Conservation (phyloP, 2,797 vertebrate genomes). For the Coregonus sp. region DNA sequence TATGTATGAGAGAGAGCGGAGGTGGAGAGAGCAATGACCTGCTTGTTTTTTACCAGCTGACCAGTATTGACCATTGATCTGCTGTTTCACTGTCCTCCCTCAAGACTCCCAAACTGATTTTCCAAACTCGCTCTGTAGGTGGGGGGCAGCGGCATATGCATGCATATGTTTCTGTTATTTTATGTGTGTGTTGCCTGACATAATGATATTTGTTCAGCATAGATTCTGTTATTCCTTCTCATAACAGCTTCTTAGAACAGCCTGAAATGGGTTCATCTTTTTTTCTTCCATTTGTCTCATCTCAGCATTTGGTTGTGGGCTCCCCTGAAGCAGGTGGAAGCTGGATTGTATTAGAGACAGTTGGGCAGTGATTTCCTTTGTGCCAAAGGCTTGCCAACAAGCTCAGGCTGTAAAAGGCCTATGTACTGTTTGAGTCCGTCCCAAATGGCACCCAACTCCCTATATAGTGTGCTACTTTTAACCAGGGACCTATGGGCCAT, state of each 20-base stretch:
- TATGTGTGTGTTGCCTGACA: slow-evolving; percentile 3
- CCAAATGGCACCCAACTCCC: neutral
- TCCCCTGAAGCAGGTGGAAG: slow-evolving; percentile 11
- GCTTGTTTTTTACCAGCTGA: slow-evolving; percentile 70
- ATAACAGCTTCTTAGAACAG: neutral
- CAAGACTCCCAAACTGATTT: neutral
- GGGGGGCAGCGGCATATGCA: too few species aligned
- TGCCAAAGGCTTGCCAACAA: neutral
- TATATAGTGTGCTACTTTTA: neutral
- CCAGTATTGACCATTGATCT: slow-evolving; percentile 71
- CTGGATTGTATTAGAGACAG: slow-evolving; percentile 18
- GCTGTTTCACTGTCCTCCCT: slow-evolving; percentile 46
- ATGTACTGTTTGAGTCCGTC: neutral
- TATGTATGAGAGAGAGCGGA: slow-evolving; percentile 59
- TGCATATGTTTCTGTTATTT: too few species aligned
- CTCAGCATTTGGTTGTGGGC: neutral
- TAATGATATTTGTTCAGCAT: neutral
- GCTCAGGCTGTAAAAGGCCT: neutral
- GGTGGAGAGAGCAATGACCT: slow-evolving; percentile 64
- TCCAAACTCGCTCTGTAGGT: slow-evolving; percentile 3
- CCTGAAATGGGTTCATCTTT: neutral
- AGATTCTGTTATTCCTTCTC: neutral
- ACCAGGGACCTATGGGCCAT: neutral
- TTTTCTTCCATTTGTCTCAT: neutral
- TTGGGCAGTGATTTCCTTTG: slow-evolving; percentile 5